Percentiles rank a stretch among this genome's conserved stretches.
Conservation (phyloP, 2,888 invertebrate genomes). For the Xanthostigma xanthostigma region DNA sequence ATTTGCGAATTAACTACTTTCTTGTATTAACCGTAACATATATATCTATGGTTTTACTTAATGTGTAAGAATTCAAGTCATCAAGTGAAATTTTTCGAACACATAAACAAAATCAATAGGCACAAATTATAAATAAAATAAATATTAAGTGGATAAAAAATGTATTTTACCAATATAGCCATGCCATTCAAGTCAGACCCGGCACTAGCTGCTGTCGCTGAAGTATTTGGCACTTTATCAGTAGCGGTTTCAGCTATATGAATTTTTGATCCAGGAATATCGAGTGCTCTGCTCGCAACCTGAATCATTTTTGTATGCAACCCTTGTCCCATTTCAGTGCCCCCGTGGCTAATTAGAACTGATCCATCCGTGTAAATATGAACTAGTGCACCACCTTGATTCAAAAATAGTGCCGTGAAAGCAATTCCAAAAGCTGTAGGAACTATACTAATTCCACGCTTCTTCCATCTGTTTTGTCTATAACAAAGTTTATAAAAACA, state of each 20-base stretch:
- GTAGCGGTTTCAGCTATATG: conserved; percentile 73
- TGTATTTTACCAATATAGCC: conserved; percentile 51
- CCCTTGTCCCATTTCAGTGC: conserved; percentile 97
- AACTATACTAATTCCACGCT: conserved; percentile 67
- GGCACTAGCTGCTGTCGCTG: conserved; percentile 77
- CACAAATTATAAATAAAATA: too few relatives aligned
- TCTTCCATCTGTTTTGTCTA: conserved; percentile 68
- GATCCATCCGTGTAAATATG: conserved; percentile 81
- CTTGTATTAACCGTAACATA: too few relatives aligned
- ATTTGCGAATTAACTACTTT: too few relatives aligned
- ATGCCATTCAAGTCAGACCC: conserved; percentile 85
- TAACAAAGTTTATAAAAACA: conserved; percentile 15
- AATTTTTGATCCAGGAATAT: conserved; percentile 54
- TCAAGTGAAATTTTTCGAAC: too few relatives aligned
- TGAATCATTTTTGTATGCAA: conserved; percentile 93
- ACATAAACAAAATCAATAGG: too few relatives aligned
- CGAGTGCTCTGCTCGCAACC: conserved; percentile 62
- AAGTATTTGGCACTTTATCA: conserved; percentile 84
- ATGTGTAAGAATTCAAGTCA: too few relatives aligned
- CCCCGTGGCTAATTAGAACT: conserved; percentile 76
- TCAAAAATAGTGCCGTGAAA: conserved; percentile 58
- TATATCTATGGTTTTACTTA: too few relatives aligned
- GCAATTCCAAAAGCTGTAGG: conserved; percentile 79
- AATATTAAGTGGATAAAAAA: background rate
- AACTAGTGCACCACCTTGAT: conserved; percentile 78